A percentile compares a stretch with the other conserved stretches of the same genome.
Conservation (phyloP, 2,888 invertebrate genomes). For the Xylocampa areola region DNA sequence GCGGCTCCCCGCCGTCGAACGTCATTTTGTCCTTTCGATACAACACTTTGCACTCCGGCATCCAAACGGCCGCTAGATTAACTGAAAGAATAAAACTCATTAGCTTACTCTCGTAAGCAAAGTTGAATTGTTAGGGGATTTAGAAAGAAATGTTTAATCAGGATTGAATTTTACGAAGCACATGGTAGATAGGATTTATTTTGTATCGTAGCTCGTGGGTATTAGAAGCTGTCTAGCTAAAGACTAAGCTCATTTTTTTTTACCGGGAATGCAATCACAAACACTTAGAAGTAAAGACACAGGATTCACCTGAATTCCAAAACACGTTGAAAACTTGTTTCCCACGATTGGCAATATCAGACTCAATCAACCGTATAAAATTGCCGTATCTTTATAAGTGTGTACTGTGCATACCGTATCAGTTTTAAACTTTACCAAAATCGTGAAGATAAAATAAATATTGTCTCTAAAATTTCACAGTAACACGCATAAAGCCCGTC, state of each 20-base stretch:
- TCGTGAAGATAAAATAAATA: conserved; percentile 4
- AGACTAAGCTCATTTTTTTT: no score
- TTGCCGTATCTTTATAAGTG: conserved; percentile 8
- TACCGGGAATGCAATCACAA: no score
- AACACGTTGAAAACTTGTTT: background rate
- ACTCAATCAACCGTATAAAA: conserved; percentile 1
- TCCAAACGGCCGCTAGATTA: conserved; percentile 60
- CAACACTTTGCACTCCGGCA: conserved; percentile 84
- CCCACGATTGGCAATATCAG: background rate
- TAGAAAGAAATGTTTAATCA: conserved; percentile 20
- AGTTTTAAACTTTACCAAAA: background rate
- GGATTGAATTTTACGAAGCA: conserved; percentile 8
- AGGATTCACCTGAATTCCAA: background rate
- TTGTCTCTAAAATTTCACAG: background rate
- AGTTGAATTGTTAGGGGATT: conserved; percentile 25
- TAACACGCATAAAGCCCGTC: background rate
- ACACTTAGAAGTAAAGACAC: background rate
- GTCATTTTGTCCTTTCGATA: conserved; percentile 78
- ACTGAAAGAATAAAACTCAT: conserved; percentile 56
- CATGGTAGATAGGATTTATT: no score
- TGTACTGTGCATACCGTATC: background rate
- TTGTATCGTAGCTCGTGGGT: no score
- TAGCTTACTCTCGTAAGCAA: conserved; percentile 47
- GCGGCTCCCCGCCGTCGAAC: conserved; percentile 69
- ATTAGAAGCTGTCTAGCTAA: no score